Percentiles rank a stretch among this genome's conserved stretches.
phyloP scores from a whole-genome alignment of 1,140 invertebrate genomes.

The Lepidurus arcticus region DNA sequence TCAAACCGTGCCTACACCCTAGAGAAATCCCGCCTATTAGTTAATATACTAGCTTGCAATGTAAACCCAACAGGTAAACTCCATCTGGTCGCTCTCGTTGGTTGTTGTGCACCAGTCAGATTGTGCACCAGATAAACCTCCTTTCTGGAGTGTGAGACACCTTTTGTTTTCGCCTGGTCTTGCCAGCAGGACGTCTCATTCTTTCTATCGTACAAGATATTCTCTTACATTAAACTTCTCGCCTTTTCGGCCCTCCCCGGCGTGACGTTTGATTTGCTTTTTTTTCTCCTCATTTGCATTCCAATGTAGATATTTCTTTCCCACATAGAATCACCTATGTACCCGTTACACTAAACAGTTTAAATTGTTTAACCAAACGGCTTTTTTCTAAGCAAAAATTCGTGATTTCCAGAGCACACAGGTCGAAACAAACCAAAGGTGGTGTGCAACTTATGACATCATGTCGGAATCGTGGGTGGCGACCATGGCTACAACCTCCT shows the following conservation, averaged over 20 bases:
- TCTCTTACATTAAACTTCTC: neutral
- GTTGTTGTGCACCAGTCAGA: slow-evolving; percentile 6
- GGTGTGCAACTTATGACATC: neutral
- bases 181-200: neutral
- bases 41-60: neutral
- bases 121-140: neutral
- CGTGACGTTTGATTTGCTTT: slow-evolving; percentile 5
- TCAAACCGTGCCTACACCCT: neutral
- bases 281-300: neutral
- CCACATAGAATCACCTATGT: neutral
- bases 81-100: neutral
- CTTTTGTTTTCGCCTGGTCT: slow-evolving; percentile 2
- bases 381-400: neutral
- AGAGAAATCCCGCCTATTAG: neutral
- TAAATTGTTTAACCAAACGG: neutral
- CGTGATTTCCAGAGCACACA: neutral
- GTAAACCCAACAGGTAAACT: neutral
- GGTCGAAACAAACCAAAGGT: neutral
- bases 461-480: neutral
- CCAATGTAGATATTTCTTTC: neutral
- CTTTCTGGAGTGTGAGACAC: neutral
- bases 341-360: neutral
- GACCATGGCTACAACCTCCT: neutral
- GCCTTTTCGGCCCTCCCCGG: neutral
- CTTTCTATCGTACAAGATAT: neutral